phyloP scores from a whole-genome alignment of 2,888 invertebrate genomes.

The Dorcus parallelipipedus region DNA sequence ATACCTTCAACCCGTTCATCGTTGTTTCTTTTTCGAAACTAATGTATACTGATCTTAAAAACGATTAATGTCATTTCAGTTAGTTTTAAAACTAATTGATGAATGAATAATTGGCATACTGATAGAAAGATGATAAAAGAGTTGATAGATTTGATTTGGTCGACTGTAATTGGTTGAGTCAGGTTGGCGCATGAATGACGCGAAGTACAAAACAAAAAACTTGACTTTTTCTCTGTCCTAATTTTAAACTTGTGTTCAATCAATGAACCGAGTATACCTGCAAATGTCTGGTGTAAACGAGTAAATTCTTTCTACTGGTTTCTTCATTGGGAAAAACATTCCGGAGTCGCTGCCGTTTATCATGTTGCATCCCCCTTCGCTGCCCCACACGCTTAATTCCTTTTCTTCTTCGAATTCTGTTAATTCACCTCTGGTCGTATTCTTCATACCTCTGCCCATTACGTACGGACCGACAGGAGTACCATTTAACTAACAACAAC shows the following conservation, averaged over 20 bases:
- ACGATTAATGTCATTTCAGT: neutral
- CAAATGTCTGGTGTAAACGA: constrained; percentile 58
- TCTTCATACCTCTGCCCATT: constrained; percentile 53
- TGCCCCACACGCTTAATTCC: constrained; percentile 43
- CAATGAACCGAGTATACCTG: constrained; percentile 44
- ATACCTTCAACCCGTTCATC: constrained; percentile 50
- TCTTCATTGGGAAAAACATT: constrained; percentile 53
- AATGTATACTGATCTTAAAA: constrained; percentile 50
- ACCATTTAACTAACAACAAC: constrained; percentile 50
- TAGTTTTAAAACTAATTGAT: too few species aligned
- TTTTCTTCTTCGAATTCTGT: constrained; percentile 49
- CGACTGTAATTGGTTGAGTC: too few species aligned
- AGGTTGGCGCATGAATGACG: too few species aligned
- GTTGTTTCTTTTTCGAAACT: constrained; percentile 46
- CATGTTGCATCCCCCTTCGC: constrained; percentile 52
- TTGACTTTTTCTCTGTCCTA: too few species aligned
- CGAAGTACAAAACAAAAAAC: too few species aligned
- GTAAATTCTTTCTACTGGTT: constrained; percentile 46
- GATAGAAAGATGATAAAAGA: too few species aligned
- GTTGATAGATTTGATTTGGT: too few species aligned
- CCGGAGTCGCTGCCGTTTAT: constrained; percentile 56
- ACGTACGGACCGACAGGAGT: constrained; percentile 52
- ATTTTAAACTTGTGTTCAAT: too few species aligned
- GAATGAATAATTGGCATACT: too few species aligned
- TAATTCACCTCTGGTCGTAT: constrained; percentile 52